These are phyloP conservation scores for Geodia barretti DNA, from an alignment of 37 sponge, comb jelly and placozoan genomes.

Conservation along the genomic window DNA sequence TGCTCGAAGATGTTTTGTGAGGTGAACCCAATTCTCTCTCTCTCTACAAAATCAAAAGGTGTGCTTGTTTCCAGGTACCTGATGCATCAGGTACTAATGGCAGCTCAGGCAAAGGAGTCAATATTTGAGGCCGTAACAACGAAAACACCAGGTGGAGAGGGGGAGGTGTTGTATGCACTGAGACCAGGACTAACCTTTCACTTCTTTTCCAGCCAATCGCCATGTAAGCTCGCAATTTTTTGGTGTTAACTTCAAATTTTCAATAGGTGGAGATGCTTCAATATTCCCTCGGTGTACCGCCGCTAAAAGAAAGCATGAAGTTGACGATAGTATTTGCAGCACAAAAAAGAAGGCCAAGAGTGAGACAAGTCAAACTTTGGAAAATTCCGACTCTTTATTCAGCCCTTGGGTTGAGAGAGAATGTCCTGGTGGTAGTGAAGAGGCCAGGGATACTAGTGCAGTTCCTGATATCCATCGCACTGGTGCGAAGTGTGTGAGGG, in stretches of 20 bases:
- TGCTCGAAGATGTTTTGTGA: slow-evolving; percentile 75
- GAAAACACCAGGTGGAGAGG: neutral
- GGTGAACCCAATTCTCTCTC: too few relatives aligned
- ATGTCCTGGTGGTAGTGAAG: too few relatives aligned
- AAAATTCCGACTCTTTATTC: too few relatives aligned
- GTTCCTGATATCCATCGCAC: slow-evolving; percentile 71
- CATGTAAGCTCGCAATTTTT: slow-evolving; percentile 49
- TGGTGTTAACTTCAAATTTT: neutral
- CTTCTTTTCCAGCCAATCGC: slow-evolving; percentile 74
- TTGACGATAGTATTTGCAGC: too few relatives aligned
- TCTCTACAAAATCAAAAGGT: neutral
- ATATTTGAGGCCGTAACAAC: slow-evolving; percentile 11
- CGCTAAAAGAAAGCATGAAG: neutral
- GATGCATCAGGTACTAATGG: slow-evolving; percentile 38
- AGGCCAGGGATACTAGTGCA: too few relatives aligned
- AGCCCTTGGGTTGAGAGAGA: too few relatives aligned
- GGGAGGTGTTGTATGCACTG: slow-evolving; percentile 15
- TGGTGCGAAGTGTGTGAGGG: slow-evolving; percentile 79
- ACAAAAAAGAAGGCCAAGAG: too few relatives aligned
- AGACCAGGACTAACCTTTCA: slow-evolving; percentile 47
- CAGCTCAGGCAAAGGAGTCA: slow-evolving; percentile 2
- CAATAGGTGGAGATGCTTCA: slow-evolving; percentile 79
- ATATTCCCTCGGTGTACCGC: slow-evolving; percentile 45
- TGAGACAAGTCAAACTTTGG: too few relatives aligned
- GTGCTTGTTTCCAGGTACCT: slow-evolving; percentile 40